These are phyloP conservation scores for Bugula neritina DNA, from an alignment of 2,888 invertebrate species.

Conservation along the genomic window DNA sequence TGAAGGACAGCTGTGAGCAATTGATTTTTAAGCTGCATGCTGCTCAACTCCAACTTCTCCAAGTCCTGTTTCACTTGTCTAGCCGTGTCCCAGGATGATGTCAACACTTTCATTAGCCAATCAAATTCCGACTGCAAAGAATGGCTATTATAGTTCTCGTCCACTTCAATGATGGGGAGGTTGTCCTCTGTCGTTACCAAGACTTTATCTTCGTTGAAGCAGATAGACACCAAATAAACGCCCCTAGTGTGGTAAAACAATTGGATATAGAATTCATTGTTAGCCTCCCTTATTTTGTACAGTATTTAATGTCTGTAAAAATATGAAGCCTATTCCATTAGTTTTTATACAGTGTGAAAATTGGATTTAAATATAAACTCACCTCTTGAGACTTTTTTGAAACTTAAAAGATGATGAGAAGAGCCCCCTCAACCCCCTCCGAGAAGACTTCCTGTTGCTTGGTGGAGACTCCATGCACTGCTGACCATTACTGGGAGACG, in stretches of 20 bases:
- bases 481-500: not conserved
- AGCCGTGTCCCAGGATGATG: slow-evolving; percentile 94
- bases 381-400: slow-evolving; percentile 83
- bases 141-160: slow-evolving; percentile 84
- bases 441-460: slow-evolving; percentile 39
- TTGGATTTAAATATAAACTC: no score
- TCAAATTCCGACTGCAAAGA: slow-evolving; percentile 82
- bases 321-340: no score
- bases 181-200: slow-evolving; percentile 94
- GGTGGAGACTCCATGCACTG: slow-evolving; percentile 61
- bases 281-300: no score
- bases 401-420: slow-evolving; percentile 95
- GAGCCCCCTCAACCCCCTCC: slow-evolving; percentile 73
- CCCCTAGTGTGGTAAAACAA: slow-evolving; percentile 70
- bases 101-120: slow-evolving; percentile 96
- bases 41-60: slow-evolving; percentile 86
- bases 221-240: slow-evolving; percentile 82
- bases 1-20: slow-evolving; percentile 84
- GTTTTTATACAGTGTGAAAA: no score
- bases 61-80: slow-evolving; percentile 84
- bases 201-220: slow-evolving; percentile 92
- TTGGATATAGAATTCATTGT: no score
- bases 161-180: slow-evolving; percentile 91
- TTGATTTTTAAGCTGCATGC: slow-evolving; percentile 81
- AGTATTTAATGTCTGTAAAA: no score